Percentiles rank a stretch among this genome's conserved stretches.
phyloP scores from a whole-genome alignment of 2,888 invertebrate species.

The Pandemis corylana region DNA sequence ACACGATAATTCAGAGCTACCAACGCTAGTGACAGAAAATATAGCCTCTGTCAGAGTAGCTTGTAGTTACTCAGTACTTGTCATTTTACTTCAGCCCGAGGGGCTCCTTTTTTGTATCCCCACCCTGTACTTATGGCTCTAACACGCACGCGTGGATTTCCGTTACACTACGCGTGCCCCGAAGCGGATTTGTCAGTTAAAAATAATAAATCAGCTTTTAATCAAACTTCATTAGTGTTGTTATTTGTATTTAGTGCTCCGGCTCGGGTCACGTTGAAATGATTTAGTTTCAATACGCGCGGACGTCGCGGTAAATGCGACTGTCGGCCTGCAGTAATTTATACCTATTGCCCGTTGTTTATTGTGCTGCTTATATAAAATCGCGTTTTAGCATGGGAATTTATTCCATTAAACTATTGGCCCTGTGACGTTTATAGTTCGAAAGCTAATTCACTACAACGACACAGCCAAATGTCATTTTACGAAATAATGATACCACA shows the following conservation, averaged over 20 bases:
- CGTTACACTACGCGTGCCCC: background rate
- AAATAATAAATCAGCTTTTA: slow-evolving; percentile 73
- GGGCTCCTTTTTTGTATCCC: too few species aligned
- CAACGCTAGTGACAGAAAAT: too few species aligned
- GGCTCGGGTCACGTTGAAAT: slow-evolving; percentile 68
- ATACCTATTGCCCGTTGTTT: slow-evolving; percentile 72
- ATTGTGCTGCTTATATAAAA: slow-evolving; percentile 65
- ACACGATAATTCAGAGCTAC: too few species aligned
- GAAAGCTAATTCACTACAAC: background rate
- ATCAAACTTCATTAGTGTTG: slow-evolving; percentile 73
- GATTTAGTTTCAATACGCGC: slow-evolving; percentile 78
- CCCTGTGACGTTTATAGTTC: slow-evolving; percentile 27
- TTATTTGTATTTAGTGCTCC: slow-evolving; percentile 66
- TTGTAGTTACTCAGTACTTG: too few species aligned
- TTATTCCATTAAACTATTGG: slow-evolving; percentile 56
- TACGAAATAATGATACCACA: too few species aligned
- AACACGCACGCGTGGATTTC: slow-evolving; percentile 2
- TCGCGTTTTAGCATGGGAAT: slow-evolving; percentile 67
- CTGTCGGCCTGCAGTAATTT: slow-evolving; percentile 70
- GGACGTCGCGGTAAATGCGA: slow-evolving; percentile 68
- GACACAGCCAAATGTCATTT: too few species aligned
- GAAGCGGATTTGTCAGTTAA: slow-evolving; percentile 47
- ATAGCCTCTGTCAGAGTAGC: too few species aligned
- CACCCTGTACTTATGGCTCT: background rate
- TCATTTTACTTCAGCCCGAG: too few species aligned